A percentile compares a stretch with the other conserved stretches of the same genome.
Evolutionary conservation across 2,797 vertebrate species (phyloP).

Genomic region (Notoglanidium macrostoma): DNA sequence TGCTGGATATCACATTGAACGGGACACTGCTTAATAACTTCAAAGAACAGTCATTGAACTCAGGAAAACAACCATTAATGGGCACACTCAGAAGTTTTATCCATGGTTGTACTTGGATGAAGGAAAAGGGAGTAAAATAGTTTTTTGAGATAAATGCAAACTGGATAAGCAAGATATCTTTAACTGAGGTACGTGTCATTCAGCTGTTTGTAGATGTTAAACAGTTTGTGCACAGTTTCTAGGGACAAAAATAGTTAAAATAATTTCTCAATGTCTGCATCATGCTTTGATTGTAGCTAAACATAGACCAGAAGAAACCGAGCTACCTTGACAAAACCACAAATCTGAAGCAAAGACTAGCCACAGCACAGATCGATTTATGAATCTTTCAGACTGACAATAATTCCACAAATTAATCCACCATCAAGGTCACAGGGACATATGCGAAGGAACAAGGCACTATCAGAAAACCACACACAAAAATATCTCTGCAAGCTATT

Average conservation of each 20-base stretch:
- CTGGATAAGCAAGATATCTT: neutral
- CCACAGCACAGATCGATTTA: slow-evolving; percentile 14
- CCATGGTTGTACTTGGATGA: neutral
- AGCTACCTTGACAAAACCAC: slow-evolving; percentile 7
- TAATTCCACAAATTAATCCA: slow-evolving; percentile 2
- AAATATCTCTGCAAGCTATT: neutral
- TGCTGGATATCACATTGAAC: neutral
- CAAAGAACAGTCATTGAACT: neutral
- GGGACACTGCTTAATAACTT: neutral
- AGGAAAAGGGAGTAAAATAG: neutral
- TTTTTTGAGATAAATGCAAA: slow-evolving; percentile 2
- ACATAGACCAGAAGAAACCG: neutral
- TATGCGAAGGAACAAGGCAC: neutral
- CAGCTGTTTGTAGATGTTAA: neutral
- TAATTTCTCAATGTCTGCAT: slow-evolving; percentile 36
- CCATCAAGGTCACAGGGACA: slow-evolving; percentile 20
- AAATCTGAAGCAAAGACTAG: slow-evolving; percentile 16
- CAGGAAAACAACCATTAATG: neutral
- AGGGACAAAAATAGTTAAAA: slow-evolving; percentile 41
- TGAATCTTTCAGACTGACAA: slow-evolving; percentile 36
- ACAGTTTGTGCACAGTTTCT: neutral
- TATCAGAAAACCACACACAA: neutral
- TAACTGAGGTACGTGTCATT: neutral
- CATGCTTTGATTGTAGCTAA: slow-evolving; percentile 26
- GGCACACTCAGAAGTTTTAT: neutral